Conservation (phyloP, 2,113 vertebrate genomes). For the Myanophis thanlyinensis region DNA sequence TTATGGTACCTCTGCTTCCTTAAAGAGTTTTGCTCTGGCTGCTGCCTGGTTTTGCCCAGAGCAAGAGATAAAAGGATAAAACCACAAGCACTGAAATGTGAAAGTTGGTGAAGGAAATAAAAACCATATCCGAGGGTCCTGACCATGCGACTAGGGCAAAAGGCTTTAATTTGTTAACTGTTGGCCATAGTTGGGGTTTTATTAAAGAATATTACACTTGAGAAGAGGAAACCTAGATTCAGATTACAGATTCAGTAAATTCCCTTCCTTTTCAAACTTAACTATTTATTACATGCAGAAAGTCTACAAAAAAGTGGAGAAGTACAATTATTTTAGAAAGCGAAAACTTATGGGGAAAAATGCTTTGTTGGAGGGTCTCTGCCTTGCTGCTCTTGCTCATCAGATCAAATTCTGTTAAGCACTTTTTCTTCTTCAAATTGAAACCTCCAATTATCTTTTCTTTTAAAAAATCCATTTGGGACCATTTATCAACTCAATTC, state of each 20-base stretch:
- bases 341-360: constrained; percentile 55
- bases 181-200: neutral
- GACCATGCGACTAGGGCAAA: too few species aligned
- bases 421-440: neutral
- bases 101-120: neutral
- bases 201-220: too few species aligned
- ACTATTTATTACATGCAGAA: neutral
- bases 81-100: neutral
- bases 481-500: neutral
- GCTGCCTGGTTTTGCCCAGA: neutral
- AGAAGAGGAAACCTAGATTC: too few species aligned
- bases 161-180: too few species aligned
- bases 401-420: neutral
- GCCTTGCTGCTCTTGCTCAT: neutral
- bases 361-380: constrained; percentile 5
- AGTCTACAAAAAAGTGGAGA: neutral
- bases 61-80: neutral
- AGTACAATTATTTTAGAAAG: neutral
- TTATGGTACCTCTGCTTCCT: neutral
- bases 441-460: constrained; percentile 9
- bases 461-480: neutral
- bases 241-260: too few species aligned
- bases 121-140: neutral
- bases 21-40: neutral
- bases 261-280: neutral